Base-by-base conservation (phyloP, 2,113 vertebrate species). In the Thinocorus orbignyianus region DNA sequence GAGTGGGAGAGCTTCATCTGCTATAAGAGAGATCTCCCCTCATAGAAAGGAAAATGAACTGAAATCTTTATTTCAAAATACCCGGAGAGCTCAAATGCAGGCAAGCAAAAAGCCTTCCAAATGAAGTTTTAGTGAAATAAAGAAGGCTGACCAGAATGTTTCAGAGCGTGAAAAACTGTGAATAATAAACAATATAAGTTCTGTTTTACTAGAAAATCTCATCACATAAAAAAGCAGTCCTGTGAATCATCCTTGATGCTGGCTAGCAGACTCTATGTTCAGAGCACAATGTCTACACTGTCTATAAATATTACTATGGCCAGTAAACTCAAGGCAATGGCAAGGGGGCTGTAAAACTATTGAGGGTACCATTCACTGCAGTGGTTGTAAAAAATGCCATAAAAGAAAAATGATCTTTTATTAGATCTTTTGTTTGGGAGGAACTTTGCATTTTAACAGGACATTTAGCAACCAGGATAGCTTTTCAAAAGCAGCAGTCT, bases 151-250 rank as follows among this genome's bases (percentile, higher is more conserved):
- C 9, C 0, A 15, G 69, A 88, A 93, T 15, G 33, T 79, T 80
- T 84, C 55, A 19, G 88, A 93, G 52, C 18, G 9, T 88, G 84
- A 84, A 93, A 95, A 97, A 92, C 49, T 55, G 52, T 52, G 61
- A 92, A 86, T 90, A 97, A 91, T 93, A 97, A 97, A 93, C 71
- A 82, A 46, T 41, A 64, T 61, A 58, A 92, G 70, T 88, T 95
- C 78, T 88, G 68, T 88, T 97, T 97, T 93, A 95, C 82, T 88
- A 85, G 89, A 28, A 95, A 91, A 94, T 86, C 70, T 96, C 81
- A 81, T 88, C 70, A 80, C 77, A 77, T 80, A 88, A 96, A 95
- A 81, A 78, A 88, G 70, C 2, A 0, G 84, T 90, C 58, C 77
- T 87, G 73, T 93, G 89, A 97, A 89, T 97, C 81, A 96, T 72